These are phyloP conservation scores for Cololabis saira DNA, from an alignment of 2,113 vertebrate genomes.

Conservation along the genomic window DNA sequence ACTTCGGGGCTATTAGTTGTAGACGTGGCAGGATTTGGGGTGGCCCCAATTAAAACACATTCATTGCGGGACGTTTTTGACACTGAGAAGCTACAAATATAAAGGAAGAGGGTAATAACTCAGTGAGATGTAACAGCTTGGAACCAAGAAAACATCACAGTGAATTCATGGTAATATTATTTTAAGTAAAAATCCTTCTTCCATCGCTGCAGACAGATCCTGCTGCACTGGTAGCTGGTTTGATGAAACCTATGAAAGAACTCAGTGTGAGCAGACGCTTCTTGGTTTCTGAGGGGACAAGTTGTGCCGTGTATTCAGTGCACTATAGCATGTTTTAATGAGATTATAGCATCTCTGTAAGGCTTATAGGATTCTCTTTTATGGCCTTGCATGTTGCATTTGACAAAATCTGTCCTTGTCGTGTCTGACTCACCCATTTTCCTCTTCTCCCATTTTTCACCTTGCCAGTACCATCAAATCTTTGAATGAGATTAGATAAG, in stretches of 20 bases:
- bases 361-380: conserved; percentile 6
- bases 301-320: conserved; percentile 9
- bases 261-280: conserved; percentile 1
- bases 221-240: no score
- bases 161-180: no score
- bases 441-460: conserved; percentile 36
- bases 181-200: no score
- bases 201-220: no score
- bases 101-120: no score
- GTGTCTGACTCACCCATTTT: conserved; percentile 36
- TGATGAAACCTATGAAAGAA: not conserved
- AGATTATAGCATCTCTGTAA: conserved; percentile 10
- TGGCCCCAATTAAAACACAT: no score
- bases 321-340: conserved; percentile 16
- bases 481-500: conserved; percentile 36
- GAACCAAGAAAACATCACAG: no score
- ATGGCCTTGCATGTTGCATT: conserved; percentile 16
- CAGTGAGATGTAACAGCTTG: no score
- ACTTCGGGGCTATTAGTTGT: no score
- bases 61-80: no score
- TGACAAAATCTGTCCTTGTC: conserved; percentile 32
- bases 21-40: no score
- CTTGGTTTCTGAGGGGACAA: not conserved
- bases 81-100: no score
- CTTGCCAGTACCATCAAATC: conserved; percentile 22